phyloP scores from a whole-genome alignment of 2,113 vertebrate genomes.

The Motacilla alba region DNA sequence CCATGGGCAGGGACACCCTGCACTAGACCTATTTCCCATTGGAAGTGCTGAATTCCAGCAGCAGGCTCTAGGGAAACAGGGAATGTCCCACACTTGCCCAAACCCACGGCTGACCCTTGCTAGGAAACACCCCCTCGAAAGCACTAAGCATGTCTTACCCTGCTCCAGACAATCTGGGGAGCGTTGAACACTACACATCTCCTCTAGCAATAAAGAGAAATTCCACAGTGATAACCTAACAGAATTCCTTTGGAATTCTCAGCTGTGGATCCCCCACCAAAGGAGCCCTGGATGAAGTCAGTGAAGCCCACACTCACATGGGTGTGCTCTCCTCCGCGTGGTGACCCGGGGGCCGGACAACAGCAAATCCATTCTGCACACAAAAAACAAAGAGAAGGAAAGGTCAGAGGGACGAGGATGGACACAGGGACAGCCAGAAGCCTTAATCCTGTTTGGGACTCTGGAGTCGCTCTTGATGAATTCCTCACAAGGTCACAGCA shows the following conservation, averaged over 20 bases:
- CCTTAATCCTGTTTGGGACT: neutral
- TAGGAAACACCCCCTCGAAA: fast-evolving
- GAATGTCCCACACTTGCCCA: neutral
- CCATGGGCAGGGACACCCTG: neutral
- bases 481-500: neutral
- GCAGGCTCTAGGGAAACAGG: neutral
- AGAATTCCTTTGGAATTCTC: neutral
- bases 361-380: conserved; percentile 92
- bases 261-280: neutral
- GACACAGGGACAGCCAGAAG: neutral
- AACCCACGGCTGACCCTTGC: neutral
- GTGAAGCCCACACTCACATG: conserved; percentile 80
- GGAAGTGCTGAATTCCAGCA: neutral
- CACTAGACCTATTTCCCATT: neutral
- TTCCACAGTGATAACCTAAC: neutral
- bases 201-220: neutral
- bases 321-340: conserved; percentile 96
- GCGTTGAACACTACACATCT: neutral
- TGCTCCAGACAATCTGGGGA: neutral
- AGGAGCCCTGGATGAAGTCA: neutral
- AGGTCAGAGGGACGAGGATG: neutral
- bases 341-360: conserved; percentile 95
- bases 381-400: neutral
- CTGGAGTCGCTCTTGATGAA: neutral
- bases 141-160: neutral